A percentile compares a stretch with the other conserved stretches of the same genome.
Conservation (phyloP, 2,113 vertebrate species). For the Dromaius novaehollandiae region DNA sequence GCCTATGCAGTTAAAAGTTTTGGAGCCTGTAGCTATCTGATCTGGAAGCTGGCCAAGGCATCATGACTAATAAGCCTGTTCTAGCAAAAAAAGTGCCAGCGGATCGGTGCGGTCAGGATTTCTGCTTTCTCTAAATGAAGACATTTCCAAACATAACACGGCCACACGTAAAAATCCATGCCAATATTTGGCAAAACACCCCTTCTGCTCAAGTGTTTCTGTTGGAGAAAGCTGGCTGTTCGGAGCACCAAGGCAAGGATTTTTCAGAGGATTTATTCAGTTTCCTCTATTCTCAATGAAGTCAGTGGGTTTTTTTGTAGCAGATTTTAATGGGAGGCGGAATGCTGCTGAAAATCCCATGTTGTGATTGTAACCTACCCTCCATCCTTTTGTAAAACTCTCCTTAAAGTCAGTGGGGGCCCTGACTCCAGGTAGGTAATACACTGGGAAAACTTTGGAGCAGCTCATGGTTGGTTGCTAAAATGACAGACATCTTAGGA, state of each 20-base stretch:
- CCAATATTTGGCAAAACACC: constrained; percentile 38
- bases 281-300: neutral
- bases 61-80: neutral
- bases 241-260: constrained; percentile 32
- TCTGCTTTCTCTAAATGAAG: constrained; percentile 38
- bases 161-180: constrained; percentile 26
- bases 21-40: neutral
- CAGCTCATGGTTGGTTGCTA: neutral
- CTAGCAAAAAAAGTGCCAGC: neutral
- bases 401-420: neutral
- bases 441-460: neutral
- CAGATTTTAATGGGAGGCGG: neutral
- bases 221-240: constrained; percentile 19
- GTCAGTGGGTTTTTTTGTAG: neutral
- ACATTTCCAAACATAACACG: neutral
- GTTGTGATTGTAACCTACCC: neutral
- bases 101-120: constrained; percentile 34
- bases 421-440: neutral
- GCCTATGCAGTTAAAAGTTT: constrained; percentile 12
- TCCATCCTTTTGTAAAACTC: neutral
- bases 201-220: constrained; percentile 24
- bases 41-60: constrained; percentile 19
- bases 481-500: constrained; percentile 40
- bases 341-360: constrained; percentile 10
- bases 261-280: constrained; percentile 28